Conservation (phyloP, 2,113 vertebrate species). For the Phalacrocorax aristotelis region DNA sequence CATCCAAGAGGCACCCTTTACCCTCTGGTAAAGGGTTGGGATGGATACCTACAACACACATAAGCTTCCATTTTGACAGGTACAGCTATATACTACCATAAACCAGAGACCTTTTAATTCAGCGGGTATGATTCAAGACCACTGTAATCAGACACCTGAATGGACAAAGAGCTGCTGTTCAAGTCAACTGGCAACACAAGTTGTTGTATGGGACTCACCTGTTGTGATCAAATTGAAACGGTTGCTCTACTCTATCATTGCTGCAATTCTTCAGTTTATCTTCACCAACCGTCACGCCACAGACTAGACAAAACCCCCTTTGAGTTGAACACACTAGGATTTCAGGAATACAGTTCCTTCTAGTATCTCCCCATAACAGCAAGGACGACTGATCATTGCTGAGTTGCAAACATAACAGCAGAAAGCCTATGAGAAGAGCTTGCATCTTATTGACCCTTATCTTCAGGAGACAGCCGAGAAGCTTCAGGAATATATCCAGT, state of each 20-base stretch:
- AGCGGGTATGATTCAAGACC: background rate
- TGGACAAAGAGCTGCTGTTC: background rate
- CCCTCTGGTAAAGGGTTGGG: background rate
- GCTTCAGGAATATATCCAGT: background rate
- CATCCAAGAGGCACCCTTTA: background rate
- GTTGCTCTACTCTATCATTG: background rate
- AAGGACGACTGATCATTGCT: background rate
- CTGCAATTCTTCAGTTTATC: conserved; percentile 12
- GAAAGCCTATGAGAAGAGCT: background rate
- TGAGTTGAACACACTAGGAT: background rate
- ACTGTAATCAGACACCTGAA: background rate
- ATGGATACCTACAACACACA: background rate
- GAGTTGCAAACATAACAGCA: background rate
- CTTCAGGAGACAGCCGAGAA: background rate
- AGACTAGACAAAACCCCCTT: background rate
- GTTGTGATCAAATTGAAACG: background rate
- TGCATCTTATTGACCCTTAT: background rate
- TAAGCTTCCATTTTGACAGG: background rate
- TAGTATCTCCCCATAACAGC: background rate
- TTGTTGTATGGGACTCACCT: background rate
- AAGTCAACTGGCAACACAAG: background rate
- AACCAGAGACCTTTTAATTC: background rate
- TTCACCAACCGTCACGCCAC: background rate
- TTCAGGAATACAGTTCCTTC: background rate
- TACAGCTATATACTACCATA: background rate